Evolutionary conservation across 2,113 vertebrate genomes (phyloP), one percentile per base, ranked within the genome.

Genomic region (Gavia stellata): DNA sequence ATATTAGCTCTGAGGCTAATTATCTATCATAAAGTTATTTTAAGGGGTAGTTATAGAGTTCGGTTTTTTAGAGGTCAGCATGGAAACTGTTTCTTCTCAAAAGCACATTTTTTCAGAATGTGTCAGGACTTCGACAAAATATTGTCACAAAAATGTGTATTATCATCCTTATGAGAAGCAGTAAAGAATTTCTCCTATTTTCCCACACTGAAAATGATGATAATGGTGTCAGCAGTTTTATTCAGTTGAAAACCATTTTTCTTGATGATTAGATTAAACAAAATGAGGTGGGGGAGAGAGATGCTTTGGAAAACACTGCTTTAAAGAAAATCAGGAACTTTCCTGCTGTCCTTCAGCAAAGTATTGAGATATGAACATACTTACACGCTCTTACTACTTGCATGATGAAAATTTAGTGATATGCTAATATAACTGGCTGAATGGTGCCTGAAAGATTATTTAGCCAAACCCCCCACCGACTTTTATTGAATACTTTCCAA

Each of bases 241-340:
- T 95, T 97, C 92, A 86, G 72, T 94, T 84, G 88, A 96, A 96
- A 93, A 61, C 56, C 55, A 95, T 95, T 92, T 83, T 91, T 95
- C 94, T 96, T 92, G 50, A 86, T 92, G 91, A 94, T 90, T 92
- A 94, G 80, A 74, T 94, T 95, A 93, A 93, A 86, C 38, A 95
- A 90, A 93, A 75, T 75, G 78, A 81, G 67, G 6, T 86, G 59
- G 52, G 67, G 75, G 68, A 68, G 82, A 93, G 75, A 86, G 44
- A 79, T 92, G 86, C 36, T 89, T 86, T 80, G 68, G 72, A 86
- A 94, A 95, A 75, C 26, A 24, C 14, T 70, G 78, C 74, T 97
- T 90, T 81, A 66, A 93, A 96, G 90, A 94, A 95, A 78, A 67
- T 36, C 65, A 13, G 36, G 45, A 81, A 45, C 84, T 92, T 61